phyloP scores from a whole-genome alignment of 1,140 invertebrate genomes.

The Drosophila ironensis region DNA sequence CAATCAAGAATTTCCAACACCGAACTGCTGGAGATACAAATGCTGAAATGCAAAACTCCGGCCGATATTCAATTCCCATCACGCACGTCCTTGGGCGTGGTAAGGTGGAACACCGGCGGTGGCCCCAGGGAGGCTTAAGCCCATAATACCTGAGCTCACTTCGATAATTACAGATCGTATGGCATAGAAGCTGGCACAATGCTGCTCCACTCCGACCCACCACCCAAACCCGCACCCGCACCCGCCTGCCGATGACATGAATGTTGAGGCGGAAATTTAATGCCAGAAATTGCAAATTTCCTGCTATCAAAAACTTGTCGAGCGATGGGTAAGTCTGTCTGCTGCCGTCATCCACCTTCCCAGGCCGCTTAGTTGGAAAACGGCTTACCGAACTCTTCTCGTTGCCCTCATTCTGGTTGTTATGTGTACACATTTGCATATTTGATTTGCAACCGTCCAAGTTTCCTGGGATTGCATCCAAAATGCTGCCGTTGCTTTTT shows the following conservation, averaged over 20 bases:
- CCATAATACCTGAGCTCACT: conserved; percentile 38
- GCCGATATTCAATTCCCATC: conserved; percentile 19
- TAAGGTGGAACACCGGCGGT: not conserved
- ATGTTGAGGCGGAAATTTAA: conserved; percentile 68
- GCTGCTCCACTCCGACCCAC: not conserved
- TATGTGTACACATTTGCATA: conserved; percentile 52
- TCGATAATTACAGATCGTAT: conserved; percentile 43
- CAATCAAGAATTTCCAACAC: conserved; percentile 7
- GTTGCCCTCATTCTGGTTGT: conserved; percentile 9
- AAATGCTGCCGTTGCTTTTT: no score
- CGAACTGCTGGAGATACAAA: conserved; percentile 4
- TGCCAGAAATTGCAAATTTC: conserved; percentile 77
- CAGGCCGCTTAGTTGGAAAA: conserved; percentile 3
- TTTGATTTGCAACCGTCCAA: conserved; percentile 52
- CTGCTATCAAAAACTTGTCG: conserved; percentile 68
- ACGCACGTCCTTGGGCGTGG: conserved; percentile 14
- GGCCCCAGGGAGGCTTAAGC: conserved; percentile 15
- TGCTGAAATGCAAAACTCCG: conserved; percentile 17
- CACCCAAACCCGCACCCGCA: no score
- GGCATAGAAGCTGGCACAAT: conserved; percentile 11
- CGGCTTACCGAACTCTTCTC: not conserved
- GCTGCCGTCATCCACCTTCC: not conserved
- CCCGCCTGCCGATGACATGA: conserved; percentile 25
- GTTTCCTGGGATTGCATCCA: no score
- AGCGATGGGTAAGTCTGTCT: conserved; percentile 4